These are phyloP conservation scores for Tiaroga cobitis DNA, from an alignment of 2,797 vertebrate species.

Conservation along the genomic window DNA sequence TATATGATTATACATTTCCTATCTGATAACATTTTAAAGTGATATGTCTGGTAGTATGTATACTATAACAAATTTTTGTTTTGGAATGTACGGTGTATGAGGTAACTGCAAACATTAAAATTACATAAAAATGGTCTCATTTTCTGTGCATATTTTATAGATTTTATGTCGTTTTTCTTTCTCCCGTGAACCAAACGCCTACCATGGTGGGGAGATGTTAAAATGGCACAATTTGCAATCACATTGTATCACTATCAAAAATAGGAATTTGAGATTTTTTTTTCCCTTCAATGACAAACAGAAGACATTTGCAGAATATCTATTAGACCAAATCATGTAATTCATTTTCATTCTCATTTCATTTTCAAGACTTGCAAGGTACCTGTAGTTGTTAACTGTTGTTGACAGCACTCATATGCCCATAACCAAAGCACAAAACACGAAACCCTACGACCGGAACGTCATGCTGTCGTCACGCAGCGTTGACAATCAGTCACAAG, in stretches of 20 bases:
- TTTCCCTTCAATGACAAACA: slow-evolving; percentile 85
- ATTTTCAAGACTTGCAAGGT: slow-evolving; percentile 77
- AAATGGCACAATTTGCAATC: slow-evolving; percentile 87
- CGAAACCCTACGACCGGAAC: slow-evolving; percentile 71
- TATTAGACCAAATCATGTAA: slow-evolving; percentile 80
- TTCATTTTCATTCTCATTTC: slow-evolving; percentile 65
- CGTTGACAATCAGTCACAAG: slow-evolving; percentile 69
- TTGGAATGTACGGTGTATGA: slow-evolving; percentile 99
- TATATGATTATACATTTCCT: slow-evolving; percentile 90
- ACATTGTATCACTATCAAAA: slow-evolving; percentile 88
- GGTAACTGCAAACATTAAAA: slow-evolving; percentile 97
- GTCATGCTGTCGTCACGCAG: slow-evolving; percentile 64
- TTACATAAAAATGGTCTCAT: slow-evolving; percentile 94
- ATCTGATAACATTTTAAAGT: slow-evolving; percentile 91
- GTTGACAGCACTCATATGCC: slow-evolving; percentile 68
- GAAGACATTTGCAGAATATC: slow-evolving; percentile 80
- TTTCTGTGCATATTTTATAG: slow-evolving; percentile 83
- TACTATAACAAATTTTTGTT: slow-evolving; percentile 89
- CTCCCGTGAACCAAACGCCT: slow-evolving; percentile 75
- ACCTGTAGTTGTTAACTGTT: slow-evolving; percentile 71
- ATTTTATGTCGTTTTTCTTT: slow-evolving; percentile 72
- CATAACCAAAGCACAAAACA: slow-evolving; percentile 73
- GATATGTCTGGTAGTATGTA: slow-evolving; percentile 97
- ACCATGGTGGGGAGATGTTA: slow-evolving; percentile 80
- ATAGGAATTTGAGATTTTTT: slow-evolving; percentile 83